These are phyloP conservation scores for Electrona antarctica DNA, from an alignment of 2,113 vertebrate species.

Conservation along the genomic window DNA sequence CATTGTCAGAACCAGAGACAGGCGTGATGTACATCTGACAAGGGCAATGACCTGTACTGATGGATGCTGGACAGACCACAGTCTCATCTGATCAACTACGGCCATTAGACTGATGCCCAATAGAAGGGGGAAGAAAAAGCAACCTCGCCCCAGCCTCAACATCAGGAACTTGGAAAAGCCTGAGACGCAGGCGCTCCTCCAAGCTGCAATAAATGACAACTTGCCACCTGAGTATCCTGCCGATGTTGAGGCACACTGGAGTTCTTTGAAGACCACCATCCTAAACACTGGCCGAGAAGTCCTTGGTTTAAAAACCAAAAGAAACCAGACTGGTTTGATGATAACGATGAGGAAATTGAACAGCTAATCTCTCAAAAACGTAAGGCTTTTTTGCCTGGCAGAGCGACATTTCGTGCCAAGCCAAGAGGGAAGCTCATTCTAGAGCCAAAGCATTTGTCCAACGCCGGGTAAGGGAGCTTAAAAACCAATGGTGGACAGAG, in stretches of 20 bases:
- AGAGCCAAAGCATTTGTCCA: background rate
- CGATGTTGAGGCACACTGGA: slow-evolving; percentile 11
- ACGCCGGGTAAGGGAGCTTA: background rate
- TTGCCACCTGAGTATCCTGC: slow-evolving; percentile 6
- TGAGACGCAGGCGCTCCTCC: background rate
- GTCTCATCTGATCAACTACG: slow-evolving; percentile 6
- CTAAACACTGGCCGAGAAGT: slow-evolving; percentile 3
- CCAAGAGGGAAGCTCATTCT: too few relatives aligned
- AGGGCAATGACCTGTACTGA: slow-evolving; percentile 11
- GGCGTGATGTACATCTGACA: background rate
- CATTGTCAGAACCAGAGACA: background rate
- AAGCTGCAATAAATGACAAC: slow-evolving; percentile 1
- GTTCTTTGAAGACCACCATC: slow-evolving; percentile 5
- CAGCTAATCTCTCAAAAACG: background rate
- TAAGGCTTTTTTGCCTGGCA: too few relatives aligned
- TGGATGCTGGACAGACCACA: background rate
- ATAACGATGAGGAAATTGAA: slow-evolving; percentile 3
- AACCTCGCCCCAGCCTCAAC: background rate
- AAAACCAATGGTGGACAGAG: background rate
- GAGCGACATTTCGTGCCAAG: too few relatives aligned
- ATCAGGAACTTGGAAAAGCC: background rate
- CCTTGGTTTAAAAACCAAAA: slow-evolving; percentile 1
- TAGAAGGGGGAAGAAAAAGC: slow-evolving; percentile 15
- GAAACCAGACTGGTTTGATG: slow-evolving; percentile 8
- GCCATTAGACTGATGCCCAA: slow-evolving; percentile 6